A percentile compares a stretch with the other conserved stretches of the same genome.
phyloP scores from a whole-genome alignment of 2,113 vertebrate genomes.

The Micronycteris hirsuta region DNA sequence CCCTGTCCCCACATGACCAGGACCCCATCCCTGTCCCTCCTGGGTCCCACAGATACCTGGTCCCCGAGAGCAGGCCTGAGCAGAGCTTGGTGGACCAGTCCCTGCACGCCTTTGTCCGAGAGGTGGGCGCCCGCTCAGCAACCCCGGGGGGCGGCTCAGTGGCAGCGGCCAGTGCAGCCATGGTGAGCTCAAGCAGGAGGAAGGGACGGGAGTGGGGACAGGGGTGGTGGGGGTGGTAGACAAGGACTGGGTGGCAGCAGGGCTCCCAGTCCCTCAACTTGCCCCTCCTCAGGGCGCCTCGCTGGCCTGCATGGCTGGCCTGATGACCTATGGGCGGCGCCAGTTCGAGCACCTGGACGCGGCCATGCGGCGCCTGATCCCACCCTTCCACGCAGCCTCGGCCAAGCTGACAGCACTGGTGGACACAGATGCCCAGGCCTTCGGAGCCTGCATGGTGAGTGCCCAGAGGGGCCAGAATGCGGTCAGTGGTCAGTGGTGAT shows the following conservation, averaged over 20 bases:
- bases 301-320: constrained; percentile 92
- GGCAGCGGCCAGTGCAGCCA: constrained; percentile 86
- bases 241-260: not conserved
- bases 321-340: constrained; percentile 94
- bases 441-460: constrained; percentile 91
- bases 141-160: constrained; percentile 95
- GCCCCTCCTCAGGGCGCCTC: constrained; percentile 86
- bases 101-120: constrained; percentile 84
- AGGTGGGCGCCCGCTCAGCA: constrained; percentile 87
- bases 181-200: constrained; percentile 79
- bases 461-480: not conserved
- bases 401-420: constrained; percentile 85
- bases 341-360: constrained; percentile 91
- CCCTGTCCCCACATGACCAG: no score
- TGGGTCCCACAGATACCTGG: constrained; percentile 86
- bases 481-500: fast-evolving
- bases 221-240: not conserved
- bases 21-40: not conserved
- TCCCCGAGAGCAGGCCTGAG: constrained; percentile 72
- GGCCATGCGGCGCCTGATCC: constrained; percentile 89
- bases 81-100: constrained; percentile 81
- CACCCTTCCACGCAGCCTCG: constrained; percentile 85
- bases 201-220: not conserved
- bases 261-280: not conserved
- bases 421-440: constrained; percentile 87